Evolutionary conservation across 1,140 invertebrate genomes (phyloP).

Genomic region (Ostrea denselamellosa): DNA sequence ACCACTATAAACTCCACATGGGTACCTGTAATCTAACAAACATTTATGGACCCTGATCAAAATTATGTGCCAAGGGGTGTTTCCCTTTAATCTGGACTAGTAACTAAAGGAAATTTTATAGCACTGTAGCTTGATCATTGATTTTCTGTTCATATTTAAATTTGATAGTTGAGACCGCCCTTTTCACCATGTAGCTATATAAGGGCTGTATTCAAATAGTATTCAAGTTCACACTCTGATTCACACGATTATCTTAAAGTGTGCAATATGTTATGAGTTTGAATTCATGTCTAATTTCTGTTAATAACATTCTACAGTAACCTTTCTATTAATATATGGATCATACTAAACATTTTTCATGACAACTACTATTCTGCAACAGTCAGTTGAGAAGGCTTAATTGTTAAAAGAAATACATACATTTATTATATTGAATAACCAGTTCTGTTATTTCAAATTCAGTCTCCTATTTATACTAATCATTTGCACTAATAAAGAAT

Average conservation of each 20-base stretch:
- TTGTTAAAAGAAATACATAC: background rate
- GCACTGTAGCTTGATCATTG: background rate
- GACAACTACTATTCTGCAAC: background rate
- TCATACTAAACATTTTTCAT: background rate
- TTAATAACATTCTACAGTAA: conserved; percentile 16
- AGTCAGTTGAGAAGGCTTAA: background rate
- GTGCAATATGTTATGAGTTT: background rate
- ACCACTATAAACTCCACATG: background rate
- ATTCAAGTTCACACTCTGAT: background rate
- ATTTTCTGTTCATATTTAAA: conserved; percentile 35
- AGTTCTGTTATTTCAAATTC: too few species aligned
- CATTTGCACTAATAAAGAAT: too few species aligned
- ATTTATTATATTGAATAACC: background rate
- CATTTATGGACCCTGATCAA: conserved; percentile 1
- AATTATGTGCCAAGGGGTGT: background rate
- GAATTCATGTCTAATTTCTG: background rate
- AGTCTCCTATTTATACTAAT: too few species aligned
- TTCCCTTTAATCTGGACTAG: background rate
- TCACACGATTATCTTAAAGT: background rate
- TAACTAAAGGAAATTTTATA: background rate
- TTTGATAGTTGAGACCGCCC: conserved; percentile 10
- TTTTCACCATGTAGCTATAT: background rate
- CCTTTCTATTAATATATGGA: background rate
- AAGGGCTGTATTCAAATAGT: background rate
- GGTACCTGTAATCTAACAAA: background rate